Evolutionary conservation across 2,113 vertebrate species (phyloP).

Genomic region (Antennarius striatus): DNA sequence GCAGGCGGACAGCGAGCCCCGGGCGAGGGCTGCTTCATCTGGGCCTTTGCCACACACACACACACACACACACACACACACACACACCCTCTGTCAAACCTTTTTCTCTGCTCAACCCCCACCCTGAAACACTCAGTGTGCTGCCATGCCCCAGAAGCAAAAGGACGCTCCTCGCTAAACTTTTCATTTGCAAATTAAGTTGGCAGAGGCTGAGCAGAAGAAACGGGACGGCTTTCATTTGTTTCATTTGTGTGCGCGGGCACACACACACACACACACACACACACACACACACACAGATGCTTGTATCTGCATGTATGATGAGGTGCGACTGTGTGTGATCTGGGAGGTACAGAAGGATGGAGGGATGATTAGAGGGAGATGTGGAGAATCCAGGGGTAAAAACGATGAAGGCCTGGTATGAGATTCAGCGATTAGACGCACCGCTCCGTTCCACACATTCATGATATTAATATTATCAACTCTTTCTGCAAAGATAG

Average conservation of each 20-base stretch:
- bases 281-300: constrained; percentile 1
- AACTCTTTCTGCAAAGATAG: too few relatives aligned
- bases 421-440: constrained; percentile 4
- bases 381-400: constrained; percentile 17
- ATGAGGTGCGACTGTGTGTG: constrained; percentile 30
- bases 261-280: constrained; percentile 6
- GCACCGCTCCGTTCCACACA: background rate
- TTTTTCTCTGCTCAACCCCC: constrained; percentile 40
- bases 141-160: constrained; percentile 75
- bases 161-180: constrained; percentile 74
- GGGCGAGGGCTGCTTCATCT: constrained; percentile 90
- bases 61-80: constrained; percentile 61
- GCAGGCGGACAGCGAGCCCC: constrained; percentile 90
- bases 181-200: constrained; percentile 85
- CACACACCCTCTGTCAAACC: constrained; percentile 64
- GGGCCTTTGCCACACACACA: constrained; percentile 80
- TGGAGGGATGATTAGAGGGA: constrained; percentile 20
- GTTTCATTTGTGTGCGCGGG: constrained; percentile 36
- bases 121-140: constrained; percentile 58
- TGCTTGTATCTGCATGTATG: constrained; percentile 28
- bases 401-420: constrained; percentile 20
- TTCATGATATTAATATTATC: background rate
- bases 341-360: constrained; percentile 24
- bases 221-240: constrained; percentile 61
- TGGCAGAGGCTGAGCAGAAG: constrained; percentile 71